phyloP scores from a whole-genome alignment of 2,797 vertebrate genomes.

The Pangasius krempfi region DNA sequence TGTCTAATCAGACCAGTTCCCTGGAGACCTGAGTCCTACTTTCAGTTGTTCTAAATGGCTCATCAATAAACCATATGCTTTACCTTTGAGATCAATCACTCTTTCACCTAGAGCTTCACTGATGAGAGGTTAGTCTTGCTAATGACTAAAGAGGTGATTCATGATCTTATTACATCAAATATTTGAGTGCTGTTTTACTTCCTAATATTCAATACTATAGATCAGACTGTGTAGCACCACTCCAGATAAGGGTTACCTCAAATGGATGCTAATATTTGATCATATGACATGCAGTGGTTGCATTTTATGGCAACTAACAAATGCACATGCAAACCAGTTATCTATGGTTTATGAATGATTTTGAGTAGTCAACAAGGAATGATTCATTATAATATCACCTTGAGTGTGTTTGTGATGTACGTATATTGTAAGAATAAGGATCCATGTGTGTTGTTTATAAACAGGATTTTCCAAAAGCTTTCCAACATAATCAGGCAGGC shows the following conservation, averaged over 20 bases:
- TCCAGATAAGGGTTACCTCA: slow-evolving; percentile 40
- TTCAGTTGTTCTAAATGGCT: slow-evolving; percentile 64
- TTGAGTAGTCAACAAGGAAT: not conserved
- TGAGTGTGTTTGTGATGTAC: not conserved
- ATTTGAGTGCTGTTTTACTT: slow-evolving; percentile 46
- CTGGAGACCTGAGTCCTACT: slow-evolving; percentile 20
- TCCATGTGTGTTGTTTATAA: not conserved
- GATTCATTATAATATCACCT: slow-evolving; percentile 3
- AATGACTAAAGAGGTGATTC: slow-evolving; percentile 55
- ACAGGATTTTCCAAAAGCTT: not conserved
- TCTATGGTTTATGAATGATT: slow-evolving; percentile 15
- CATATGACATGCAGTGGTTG: slow-evolving; percentile 31
- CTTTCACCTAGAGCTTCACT: slow-evolving; percentile 50
- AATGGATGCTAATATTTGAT: slow-evolving; percentile 50
- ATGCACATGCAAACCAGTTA: slow-evolving; percentile 17
- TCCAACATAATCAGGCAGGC: not conserved
- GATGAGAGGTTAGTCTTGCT: slow-evolving; percentile 52
- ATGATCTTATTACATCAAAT: slow-evolving; percentile 54
- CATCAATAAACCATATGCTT: slow-evolving; percentile 67
- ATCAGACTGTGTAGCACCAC: slow-evolving; percentile 29
- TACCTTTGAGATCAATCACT: slow-evolving; percentile 70
- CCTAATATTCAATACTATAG: slow-evolving; percentile 40
- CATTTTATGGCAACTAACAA: slow-evolving; percentile 47
- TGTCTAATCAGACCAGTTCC: slow-evolving; percentile 35
- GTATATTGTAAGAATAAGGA: not conserved